Conservation (phyloP, 2,113 vertebrate species). For the Peromyscus leucopus region DNA sequence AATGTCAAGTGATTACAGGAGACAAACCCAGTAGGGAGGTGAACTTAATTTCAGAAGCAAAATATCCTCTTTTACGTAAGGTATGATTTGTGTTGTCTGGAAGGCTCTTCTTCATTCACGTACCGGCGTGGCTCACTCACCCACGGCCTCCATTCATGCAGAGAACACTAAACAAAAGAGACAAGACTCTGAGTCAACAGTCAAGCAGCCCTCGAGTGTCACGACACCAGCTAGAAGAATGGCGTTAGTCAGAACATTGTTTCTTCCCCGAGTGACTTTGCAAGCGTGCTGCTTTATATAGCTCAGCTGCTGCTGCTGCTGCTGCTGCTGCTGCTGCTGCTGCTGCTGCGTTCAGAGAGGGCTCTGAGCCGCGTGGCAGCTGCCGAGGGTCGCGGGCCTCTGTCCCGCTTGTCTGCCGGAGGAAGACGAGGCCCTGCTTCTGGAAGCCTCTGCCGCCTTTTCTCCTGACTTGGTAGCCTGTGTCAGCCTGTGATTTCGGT, state of each 20-base stretch:
- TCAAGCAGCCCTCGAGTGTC: not conserved
- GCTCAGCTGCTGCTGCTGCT: not conserved
- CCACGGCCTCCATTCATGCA: slow-evolving; percentile 63
- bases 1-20: slow-evolving; percentile 56
- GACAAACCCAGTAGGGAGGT: slow-evolving; percentile 52
- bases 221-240: not conserved
- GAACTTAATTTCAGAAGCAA: slow-evolving; percentile 66
- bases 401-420: not conserved
- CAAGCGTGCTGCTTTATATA: not conserved
- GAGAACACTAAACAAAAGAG: slow-evolving; percentile 49
- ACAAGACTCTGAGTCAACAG: slow-evolving; percentile 50
- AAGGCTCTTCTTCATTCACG: slow-evolving; percentile 72
- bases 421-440: not conserved
- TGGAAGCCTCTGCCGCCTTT: not conserved
- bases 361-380: not conserved
- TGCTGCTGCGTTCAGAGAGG: not conserved
- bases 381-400: not conserved
- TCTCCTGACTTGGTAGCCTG: not conserved
- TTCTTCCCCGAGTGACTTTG: not conserved
- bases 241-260: slow-evolving; percentile 52
- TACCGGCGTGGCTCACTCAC: slow-evolving; percentile 30
- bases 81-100: slow-evolving; percentile 2
- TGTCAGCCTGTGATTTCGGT: not conserved
- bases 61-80: not conserved
- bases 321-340: not conserved